phyloP scores from a whole-genome alignment of 1,140 invertebrate genomes.

The Belonocnema kinseyi region DNA sequence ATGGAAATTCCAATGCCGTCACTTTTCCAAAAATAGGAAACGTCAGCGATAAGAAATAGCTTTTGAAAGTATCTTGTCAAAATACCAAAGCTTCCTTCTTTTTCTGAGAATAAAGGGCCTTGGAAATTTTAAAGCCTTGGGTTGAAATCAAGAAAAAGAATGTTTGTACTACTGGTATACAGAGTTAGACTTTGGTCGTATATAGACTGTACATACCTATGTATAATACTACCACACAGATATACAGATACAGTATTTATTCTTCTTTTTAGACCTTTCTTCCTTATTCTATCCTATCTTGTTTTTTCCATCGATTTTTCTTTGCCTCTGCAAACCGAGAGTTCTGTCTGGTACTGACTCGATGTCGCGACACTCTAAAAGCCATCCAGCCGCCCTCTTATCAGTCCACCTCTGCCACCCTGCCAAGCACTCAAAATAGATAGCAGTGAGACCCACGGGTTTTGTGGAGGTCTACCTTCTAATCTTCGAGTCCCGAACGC shows the following conservation, averaged over 20 bases:
- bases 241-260: background rate
- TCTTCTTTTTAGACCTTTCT: constrained; percentile 7
- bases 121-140: no score
- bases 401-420: constrained; percentile 48
- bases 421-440: constrained; percentile 41
- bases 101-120: no score
- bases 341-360: constrained; percentile 30
- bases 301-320: constrained; percentile 32
- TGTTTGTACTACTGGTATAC: no score
- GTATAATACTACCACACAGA: no score
- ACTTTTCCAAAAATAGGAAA: no score
- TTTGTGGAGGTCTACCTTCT: constrained; percentile 56
- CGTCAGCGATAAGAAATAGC: no score
- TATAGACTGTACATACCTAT: no score
- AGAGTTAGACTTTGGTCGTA: background rate
- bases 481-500: constrained; percentile 61
- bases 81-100: no score
- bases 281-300: background rate
- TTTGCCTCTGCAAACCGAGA: constrained; percentile 35
- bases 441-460: constrained; percentile 29
- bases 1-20: no score
- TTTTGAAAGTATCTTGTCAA: no score
- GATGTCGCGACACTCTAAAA: constrained; percentile 55
- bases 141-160: no score
- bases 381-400: constrained; percentile 56